A percentile compares a stretch with the other conserved stretches of the same genome.
phyloP scores from a whole-genome alignment of 1,140 invertebrate species.

The Aphis gossypii region DNA sequence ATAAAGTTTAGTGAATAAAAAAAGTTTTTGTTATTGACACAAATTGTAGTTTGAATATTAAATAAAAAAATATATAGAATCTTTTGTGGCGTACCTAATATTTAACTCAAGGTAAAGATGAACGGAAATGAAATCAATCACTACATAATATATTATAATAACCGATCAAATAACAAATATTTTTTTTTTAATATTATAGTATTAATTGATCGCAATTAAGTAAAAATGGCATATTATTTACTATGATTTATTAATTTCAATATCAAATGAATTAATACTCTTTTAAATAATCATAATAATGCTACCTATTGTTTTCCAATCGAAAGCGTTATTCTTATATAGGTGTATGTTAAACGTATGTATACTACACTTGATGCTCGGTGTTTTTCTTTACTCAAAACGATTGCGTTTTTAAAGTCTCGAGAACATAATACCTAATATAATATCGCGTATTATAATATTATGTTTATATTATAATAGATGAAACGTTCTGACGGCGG shows the following conservation, averaged over 20 bases:
- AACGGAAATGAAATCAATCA: neutral
- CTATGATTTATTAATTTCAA: neutral
- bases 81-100: neutral
- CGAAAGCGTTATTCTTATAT: conserved; percentile 23
- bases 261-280: neutral
- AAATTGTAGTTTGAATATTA: neutral
- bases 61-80: neutral
- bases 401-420: neutral
- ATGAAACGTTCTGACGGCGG: neutral
- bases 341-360: neutral
- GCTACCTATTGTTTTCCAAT: neutral
- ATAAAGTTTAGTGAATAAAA: neutral
- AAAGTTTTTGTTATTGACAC: neutral
- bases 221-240: neutral
- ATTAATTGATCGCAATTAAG: neutral
- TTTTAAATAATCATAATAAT: neutral
- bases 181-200: neutral
- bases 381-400: neutral
- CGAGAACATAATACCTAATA: neutral
- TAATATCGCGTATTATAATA: conserved; percentile 1
- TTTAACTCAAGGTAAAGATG: neutral
- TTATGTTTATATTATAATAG: neutral
- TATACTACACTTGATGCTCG: neutral
- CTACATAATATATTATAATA: neutral
- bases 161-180: neutral